A percentile compares a stretch with the other conserved stretches of the same genome.
Conservation (phyloP, 2,113 vertebrate genomes). For the Ploceus nigricollis region DNA sequence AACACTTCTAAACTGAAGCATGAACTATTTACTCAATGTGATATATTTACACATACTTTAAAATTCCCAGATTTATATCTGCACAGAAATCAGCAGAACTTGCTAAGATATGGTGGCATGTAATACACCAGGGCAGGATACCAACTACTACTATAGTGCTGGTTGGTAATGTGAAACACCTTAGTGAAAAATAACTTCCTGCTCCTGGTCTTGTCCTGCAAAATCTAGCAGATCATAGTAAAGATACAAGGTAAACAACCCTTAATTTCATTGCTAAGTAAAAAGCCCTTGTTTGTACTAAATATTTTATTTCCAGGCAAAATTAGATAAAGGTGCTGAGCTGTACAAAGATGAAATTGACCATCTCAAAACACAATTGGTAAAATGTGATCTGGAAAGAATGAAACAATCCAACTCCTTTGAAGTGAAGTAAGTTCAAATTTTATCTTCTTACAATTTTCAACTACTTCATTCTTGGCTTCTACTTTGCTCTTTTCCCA, state of each 20-base stretch:
- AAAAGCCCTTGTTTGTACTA: background rate
- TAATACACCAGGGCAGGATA: background rate
- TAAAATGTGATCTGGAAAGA: slow-evolving; percentile 79
- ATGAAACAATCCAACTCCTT: slow-evolving; percentile 71
- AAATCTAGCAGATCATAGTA: background rate
- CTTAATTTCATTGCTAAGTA: background rate
- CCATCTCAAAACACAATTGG: slow-evolving; percentile 74
- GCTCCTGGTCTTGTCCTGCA: background rate
- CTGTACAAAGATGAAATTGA: slow-evolving; percentile 79
- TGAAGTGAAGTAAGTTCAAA: slow-evolving; percentile 78
- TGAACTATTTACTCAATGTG: background rate
- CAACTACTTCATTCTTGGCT: background rate
- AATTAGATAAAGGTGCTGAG: slow-evolving; percentile 67
- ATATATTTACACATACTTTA: background rate
- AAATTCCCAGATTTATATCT: background rate
- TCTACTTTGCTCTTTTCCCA: background rate
- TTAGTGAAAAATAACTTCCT: background rate
- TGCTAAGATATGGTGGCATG: background rate
- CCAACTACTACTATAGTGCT: background rate
- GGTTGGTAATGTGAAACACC: background rate
- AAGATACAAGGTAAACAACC: background rate
- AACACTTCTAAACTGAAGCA: background rate
- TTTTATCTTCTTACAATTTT: background rate
- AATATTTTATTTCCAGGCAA: slow-evolving; percentile 45
- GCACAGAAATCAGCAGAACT: background rate